Percentiles rank a stretch among this genome's conserved stretches.
phyloP scores from a whole-genome alignment of 2,797 vertebrate genomes.

The Gobio occitaniae region DNA sequence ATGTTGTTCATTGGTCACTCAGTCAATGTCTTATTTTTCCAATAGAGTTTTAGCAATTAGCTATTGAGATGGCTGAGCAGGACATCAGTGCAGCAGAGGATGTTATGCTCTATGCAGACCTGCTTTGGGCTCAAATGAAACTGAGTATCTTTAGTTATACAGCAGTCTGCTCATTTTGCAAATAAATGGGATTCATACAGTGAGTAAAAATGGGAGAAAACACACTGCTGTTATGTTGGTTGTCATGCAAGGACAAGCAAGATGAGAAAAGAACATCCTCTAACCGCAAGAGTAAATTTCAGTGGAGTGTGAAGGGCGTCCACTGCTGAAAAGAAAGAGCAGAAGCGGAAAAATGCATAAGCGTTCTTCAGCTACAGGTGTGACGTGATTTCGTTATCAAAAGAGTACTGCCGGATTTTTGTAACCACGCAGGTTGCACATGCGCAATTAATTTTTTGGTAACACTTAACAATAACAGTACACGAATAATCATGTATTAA shows the following conservation, averaged over 20 bases:
- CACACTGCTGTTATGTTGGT: neutral
- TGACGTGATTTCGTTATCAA: too few species aligned
- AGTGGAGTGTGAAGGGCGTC: neutral
- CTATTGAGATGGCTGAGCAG: neutral
- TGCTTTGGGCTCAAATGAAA: neutral
- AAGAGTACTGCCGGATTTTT: too few species aligned
- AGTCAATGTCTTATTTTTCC: too few species aligned
- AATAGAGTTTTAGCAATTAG: neutral
- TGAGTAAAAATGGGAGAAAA: too few species aligned
- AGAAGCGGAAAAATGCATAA: neutral
- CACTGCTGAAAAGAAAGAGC: neutral
- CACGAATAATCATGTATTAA: too few species aligned
- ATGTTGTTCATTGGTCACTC: too few species aligned
- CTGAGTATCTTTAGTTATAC: neutral
- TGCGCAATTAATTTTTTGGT: too few species aligned
- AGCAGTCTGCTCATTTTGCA: constrained; percentile 7
- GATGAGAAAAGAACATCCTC: neutral
- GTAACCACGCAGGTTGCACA: too few species aligned
- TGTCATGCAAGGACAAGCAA: neutral
- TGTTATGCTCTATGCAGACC: neutral
- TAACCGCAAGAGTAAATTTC: neutral
- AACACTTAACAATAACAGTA: too few species aligned
- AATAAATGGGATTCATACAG: neutral
- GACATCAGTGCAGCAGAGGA: neutral
- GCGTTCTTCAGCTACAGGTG: neutral